Base-by-base conservation (phyloP, 2,113 vertebrate species). In the Hiodon tergisus region DNA sequence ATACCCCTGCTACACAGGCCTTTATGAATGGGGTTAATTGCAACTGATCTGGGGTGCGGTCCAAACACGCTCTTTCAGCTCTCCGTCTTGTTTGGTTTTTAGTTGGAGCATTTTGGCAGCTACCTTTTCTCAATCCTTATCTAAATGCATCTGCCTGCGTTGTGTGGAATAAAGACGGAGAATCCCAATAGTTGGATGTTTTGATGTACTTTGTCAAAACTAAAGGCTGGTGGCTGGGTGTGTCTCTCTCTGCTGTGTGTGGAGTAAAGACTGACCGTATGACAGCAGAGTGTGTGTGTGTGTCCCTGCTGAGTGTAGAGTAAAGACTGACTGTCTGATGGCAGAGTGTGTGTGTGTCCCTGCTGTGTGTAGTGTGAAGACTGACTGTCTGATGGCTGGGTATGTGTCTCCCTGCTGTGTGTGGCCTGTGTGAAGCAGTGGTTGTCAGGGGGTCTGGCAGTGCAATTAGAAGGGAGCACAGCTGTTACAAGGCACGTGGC, bases 401-500 rank as follows among this genome's bases (percentile, higher is more conserved):
- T 3, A 59, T 59, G 58, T 59, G 67, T 76, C 75, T 76, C 63
- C 76, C 80, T 76, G 85, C 74, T 62, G 57, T 79, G 76, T 79
- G 71, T 62, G 62, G 67, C 72, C 81, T 53, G 81, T 74, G 79
- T 80, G 80, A 82, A 86, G 83, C 79, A 83, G 79, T 77, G 79
- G 46, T 9, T 74, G 80, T 73, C 67, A n/a, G n/a, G 57, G 69
- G 75, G 79, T 78, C 80, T 74, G 78, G 75, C 50, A 68, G 81
- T 82, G 81, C 78, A 79, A 80, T 31, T 85, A 83, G 83, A 87
- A 83, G 73, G 83, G 79, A 84, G 84, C 83, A 88, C 84, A 87
- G 83, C 81, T 82, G 60, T 76, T 47, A 73, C 76, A 85, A 75
- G 76, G 57, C 76, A 72, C 84, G 74, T 75, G 55, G 31, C 71